Conservation (phyloP, 2,113 vertebrate genomes). For the Alouatta palliata region DNA sequence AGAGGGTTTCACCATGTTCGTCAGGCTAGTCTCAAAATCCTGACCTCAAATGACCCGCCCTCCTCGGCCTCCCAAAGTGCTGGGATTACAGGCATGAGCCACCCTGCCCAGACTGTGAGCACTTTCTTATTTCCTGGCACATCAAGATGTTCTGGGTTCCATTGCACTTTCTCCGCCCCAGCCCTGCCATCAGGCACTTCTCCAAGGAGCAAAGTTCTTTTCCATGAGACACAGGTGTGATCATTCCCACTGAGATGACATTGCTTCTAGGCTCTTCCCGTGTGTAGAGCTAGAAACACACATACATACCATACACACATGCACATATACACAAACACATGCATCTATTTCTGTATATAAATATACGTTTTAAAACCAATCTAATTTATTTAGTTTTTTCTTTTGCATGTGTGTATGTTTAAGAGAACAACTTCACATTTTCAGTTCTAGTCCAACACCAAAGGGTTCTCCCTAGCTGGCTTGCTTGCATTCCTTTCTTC, state of each 20-base stretch:
- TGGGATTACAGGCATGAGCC: no score
- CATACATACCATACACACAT: background rate
- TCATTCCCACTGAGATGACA: background rate
- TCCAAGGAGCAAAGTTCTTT: background rate
- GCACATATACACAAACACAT: background rate
- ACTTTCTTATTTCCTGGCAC: background rate
- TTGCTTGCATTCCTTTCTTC: background rate
- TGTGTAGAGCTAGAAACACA: background rate
- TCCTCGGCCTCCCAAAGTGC: no score
- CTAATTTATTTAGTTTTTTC: background rate
- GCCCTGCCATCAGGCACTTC: background rate
- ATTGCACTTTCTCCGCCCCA: background rate
- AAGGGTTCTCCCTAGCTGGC: background rate
- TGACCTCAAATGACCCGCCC: no score
- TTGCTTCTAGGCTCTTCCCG: background rate
- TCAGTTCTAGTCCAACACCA: background rate
- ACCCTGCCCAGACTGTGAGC: background rate
- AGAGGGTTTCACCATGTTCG: no score
- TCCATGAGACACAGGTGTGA: background rate
- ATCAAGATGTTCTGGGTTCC: background rate
- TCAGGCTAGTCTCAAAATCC: no score
- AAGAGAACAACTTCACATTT: background rate
- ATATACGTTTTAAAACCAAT: background rate
- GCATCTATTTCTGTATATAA: background rate
- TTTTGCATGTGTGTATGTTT: background rate